Evolutionary conservation across 2,797 vertebrate genomes (phyloP).

Genomic region (Yasuhikotakia modesta): DNA sequence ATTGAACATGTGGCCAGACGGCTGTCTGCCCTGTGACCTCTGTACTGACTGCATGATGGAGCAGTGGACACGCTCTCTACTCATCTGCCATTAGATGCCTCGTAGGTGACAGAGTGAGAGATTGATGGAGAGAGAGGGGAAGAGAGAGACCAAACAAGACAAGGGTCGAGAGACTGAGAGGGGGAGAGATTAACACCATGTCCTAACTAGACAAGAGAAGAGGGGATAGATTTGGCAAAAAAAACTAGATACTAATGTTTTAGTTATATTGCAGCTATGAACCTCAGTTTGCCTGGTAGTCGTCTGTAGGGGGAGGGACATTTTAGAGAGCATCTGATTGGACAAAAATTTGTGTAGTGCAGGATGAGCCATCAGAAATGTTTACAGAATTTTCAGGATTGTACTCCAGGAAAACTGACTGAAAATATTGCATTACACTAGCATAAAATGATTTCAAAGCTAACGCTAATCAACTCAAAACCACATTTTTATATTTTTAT

Average conservation of each 20-base stretch:
- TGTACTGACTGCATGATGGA: slow-evolving; percentile 16
- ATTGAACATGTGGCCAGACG: slow-evolving; percentile 9
- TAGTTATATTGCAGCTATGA: not conserved
- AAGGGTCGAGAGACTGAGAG: not conserved
- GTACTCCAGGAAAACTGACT: not conserved
- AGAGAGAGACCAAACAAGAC: not conserved
- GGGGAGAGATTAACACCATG: not conserved
- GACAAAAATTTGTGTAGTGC: not conserved
- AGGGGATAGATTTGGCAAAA: not conserved
- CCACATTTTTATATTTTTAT: no score
- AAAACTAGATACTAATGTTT: not conserved
- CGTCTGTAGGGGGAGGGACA: no score
- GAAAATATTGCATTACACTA: no score
- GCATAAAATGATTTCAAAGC: not conserved
- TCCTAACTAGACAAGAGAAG: not conserved
- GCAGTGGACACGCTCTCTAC: not conserved
- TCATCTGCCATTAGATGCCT: not conserved
- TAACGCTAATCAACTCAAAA: not conserved
- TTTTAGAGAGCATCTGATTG: not conserved
- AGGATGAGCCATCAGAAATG: not conserved
- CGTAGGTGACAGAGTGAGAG: slow-evolving; percentile 5
- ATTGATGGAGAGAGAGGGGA: not conserved
- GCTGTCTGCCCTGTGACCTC: slow-evolving; percentile 20
- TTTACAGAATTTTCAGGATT: not conserved
- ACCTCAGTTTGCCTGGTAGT: not conserved